Percentiles rank a stretch among this genome's conserved stretches.
phyloP scores from a whole-genome alignment of 1,140 invertebrate species.

The Paraescarpia echinospica region DNA sequence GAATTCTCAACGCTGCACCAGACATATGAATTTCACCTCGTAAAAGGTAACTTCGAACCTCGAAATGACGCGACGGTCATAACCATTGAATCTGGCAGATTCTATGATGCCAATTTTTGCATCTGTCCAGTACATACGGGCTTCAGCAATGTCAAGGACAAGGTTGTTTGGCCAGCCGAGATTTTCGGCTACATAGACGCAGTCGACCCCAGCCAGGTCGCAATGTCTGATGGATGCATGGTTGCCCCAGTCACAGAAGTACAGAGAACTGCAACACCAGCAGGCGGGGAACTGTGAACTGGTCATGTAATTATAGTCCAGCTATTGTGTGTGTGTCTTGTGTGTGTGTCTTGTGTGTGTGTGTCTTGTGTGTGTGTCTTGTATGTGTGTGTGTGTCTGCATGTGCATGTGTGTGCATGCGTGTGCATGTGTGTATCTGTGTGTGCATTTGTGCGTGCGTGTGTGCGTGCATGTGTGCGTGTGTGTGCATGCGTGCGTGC shows the following conservation, averaged over 20 bases:
- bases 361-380: too few species aligned
- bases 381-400: too few species aligned
- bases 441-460: too few species aligned
- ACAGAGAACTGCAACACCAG: neutral
- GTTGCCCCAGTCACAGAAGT: neutral
- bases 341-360: too few species aligned
- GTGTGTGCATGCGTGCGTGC: too few species aligned
- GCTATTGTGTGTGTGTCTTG: too few species aligned
- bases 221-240: neutral
- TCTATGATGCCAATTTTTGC: slow-evolving; percentile 63
- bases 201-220: neutral
- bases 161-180: slow-evolving; percentile 67
- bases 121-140: slow-evolving; percentile 92
- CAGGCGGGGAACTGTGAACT: neutral
- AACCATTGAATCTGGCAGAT: slow-evolving; percentile 71
- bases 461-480: too few species aligned
- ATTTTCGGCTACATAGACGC: slow-evolving; percentile 58
- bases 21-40: neutral
- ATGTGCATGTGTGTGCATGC: too few species aligned
- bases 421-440: too few species aligned
- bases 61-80: slow-evolving; percentile 68
- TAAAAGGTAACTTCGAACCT: neutral
- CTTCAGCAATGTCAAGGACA: slow-evolving; percentile 74
- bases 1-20: neutral
- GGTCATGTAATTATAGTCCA: neutral